Base-by-base conservation (phyloP, 2,888 invertebrate genomes). In the Auanema freiburgensis region DNA sequence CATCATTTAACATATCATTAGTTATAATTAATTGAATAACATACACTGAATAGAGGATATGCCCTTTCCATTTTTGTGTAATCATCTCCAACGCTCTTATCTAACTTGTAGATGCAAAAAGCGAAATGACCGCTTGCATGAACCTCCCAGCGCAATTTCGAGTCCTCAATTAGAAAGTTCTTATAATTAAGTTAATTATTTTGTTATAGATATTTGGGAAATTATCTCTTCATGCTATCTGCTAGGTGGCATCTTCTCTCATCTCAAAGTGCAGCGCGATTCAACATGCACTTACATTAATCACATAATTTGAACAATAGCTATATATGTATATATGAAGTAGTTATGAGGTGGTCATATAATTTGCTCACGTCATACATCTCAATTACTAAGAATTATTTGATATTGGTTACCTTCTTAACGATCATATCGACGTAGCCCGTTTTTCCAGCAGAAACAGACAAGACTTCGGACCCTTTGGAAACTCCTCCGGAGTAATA, bases 121-220 rank as follows among this genome's bases (percentile, higher is more conserved):
- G 79, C 79, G 64, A 82, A 81, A 59, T 81, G 78, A 1, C 81
- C 81, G 54, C 79, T 79, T 8, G 81, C 63, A 43, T 77, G 69
- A 49, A 81, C 72, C 18, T 67, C 69, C 79, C 79, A 80, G 6
- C 57, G 54, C 2, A 80, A 53, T 25, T 59, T 69, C 54, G 79
- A 67, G 3, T 77, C 77, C 75, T 79, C 53, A 60, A 63, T 14
- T 16, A 46, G 14, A 18, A 14, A 55, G 12, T 33, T 33, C 33
- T 33, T 33, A 33, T 33, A 33, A 33, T 33, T 3, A 33, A 33
- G 3, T 33, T 5, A 8, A 3, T 33, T 33, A 3, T 33, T 33
- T 8, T 33, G 8, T 33, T 33, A 5, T 33, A 5, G 3, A 33
- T 33, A 5, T 5, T 33, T 33, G 8, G 4, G 8, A 33, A 33